Evolutionary conservation across 2,113 vertebrate genomes (phyloP).

Genomic region (Lathamus discolor): DNA sequence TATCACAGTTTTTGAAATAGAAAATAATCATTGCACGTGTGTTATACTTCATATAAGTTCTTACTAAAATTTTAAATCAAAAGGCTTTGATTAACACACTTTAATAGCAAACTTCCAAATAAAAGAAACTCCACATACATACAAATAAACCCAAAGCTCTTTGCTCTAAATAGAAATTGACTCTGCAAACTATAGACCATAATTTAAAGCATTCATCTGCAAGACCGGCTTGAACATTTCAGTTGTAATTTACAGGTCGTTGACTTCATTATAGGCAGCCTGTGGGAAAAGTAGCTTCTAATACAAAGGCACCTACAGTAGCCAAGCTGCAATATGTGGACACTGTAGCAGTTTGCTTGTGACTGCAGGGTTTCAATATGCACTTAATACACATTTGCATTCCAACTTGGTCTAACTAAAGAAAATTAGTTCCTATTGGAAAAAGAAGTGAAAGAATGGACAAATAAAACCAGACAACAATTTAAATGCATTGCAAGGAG

Average conservation of each 20-base stretch:
- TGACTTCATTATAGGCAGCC: slow-evolving; percentile 55
- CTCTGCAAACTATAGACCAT: slow-evolving; percentile 6
- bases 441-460: not conserved
- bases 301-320: slow-evolving; percentile 16
- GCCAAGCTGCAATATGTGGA: not conserved
- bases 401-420: not conserved
- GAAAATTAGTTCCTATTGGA: slow-evolving; percentile 14
- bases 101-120: not conserved
- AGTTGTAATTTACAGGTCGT: slow-evolving; percentile 58
- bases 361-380: slow-evolving; percentile 22
- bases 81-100: not conserved
- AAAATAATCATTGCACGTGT: not conserved
- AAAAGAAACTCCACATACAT: not conserved
- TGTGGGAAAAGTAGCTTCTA: slow-evolving; percentile 44
- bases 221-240: slow-evolving; percentile 52
- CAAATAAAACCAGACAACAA: not conserved
- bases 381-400: slow-evolving; percentile 52
- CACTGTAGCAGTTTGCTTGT: not conserved
- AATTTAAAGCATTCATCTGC: slow-evolving; percentile 58
- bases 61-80: not conserved
- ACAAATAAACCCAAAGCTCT: not conserved
- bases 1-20: not conserved
- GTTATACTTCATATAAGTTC: not conserved
- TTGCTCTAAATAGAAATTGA: slow-evolving; percentile 52
- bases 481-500: not conserved